Base-by-base conservation (phyloP, 2,113 vertebrate genomes). In the Limnothrissa miodon region DNA sequence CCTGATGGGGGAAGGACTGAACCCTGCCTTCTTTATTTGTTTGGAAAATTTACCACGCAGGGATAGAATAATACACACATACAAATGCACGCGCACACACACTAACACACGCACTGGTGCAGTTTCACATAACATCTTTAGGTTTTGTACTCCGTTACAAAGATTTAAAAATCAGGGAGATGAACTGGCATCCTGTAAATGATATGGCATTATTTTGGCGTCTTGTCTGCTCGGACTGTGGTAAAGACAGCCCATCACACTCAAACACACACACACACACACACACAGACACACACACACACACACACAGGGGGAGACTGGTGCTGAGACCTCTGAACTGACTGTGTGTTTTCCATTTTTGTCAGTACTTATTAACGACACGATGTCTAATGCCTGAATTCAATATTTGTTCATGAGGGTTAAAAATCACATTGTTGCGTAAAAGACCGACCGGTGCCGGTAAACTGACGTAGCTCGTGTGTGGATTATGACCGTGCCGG, bases 41-140 rank as follows among this genome's bases (percentile, higher is more conserved):
- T 70, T 70, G 25, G 11, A 29, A 70, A 36, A 70, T 33, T 13
- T 5, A 29, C 62, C 62, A 36, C 13, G 11, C 62, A 33, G 25
- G 17, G 29, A 15, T 9, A 70, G 10, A 36, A 8, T 36, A 13
- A 53, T 4, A 70, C 29, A 36, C 29, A 70, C 29, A 70, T 11
- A 66, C 59, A 29, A n/a, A 66, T 25, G 29, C 59, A 66, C 59
- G 29, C 59, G 29, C 59, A 66, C 59, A 66, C 23, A 29, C 59
- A 66, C 4, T 36, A 0, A 85, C 83, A 44, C 80, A 85, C 82
- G 70, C 36, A 82, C 19, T 5, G 39, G 33, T 78, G 10, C 33
- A 39, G 13, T n/a, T 46, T 90, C 87, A 86, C 85, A 86, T 87
- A 89, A 89, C 79, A 45, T 85, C 33, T 78, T 85, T 82, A 48